Base-by-base conservation (phyloP, 2,113 vertebrate genomes). In the Rhinopomastus cyanomelas region DNA sequence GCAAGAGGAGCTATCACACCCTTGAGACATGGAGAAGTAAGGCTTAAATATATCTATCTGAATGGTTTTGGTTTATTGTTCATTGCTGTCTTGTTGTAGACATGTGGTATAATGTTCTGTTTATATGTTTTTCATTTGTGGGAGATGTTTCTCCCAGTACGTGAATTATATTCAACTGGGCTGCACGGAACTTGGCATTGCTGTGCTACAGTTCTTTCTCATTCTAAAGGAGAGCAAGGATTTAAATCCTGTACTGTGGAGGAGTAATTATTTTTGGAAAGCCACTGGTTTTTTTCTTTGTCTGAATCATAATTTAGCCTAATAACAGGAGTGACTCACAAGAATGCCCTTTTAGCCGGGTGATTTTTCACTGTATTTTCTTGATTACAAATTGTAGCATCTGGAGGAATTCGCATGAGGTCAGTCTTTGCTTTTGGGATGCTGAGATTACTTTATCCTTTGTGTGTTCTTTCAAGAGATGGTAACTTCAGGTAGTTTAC, bases 21-120 rank as follows among this genome's bases (percentile, higher is more conserved):
- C 9, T 95, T 98, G 94, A 98, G 97, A 95, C 97, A 98, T 3
- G 98, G 98, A 97, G 98, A 98, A 95, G 98, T 98, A 98, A 98
- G 97, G 62, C 61, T 42, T 82, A 46, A 83, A 30, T 90, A 67
- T 55, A 71, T 88, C 2, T 32, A 3, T 12, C 11, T 81, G 16
- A 57, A 15, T 42, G 39, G 39, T 42, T 42, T 42, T 42, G 39
- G 39, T 42, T 42, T 42, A 42, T 42, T 42, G 39, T 42, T 42
- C 39, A 42, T 42, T 42, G 39, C 15, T 42, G 39, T 15, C 29
- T n/a, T 34, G 42, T 55, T 32, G 85, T 22, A 39, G 9, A 22
- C 12, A 12, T 36, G 8, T 81, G 11, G 8, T 59, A 6, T 55
- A 76, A 59, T 49, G 30, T 64, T 83, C 75, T 74, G 29, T 74